Percentiles rank a stretch among this genome's conserved stretches.
Evolutionary conservation across 30 jellyfish, hydroid and myxozoan species (phyloP).

Genomic region (Turritopsis dohrnii): DNA sequence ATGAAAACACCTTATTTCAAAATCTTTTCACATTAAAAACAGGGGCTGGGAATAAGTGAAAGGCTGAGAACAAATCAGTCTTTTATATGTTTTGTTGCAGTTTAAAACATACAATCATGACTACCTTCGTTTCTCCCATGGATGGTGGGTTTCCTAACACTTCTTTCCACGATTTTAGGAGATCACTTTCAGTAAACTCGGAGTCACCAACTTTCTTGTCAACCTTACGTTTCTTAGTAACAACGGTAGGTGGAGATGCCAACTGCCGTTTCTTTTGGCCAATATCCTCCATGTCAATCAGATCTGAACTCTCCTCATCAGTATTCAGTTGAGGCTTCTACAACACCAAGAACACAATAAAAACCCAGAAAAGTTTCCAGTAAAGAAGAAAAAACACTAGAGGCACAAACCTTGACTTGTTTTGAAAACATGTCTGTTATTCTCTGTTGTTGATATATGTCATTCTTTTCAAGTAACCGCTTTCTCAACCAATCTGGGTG

Average conservation of each 20-base stretch:
- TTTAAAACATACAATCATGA: no score
- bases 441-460: slow-evolving; percentile 57
- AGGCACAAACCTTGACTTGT: slow-evolving; percentile 27
- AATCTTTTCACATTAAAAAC: no score
- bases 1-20: no score
- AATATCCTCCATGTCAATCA: slow-evolving; percentile 59
- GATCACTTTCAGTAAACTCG: slow-evolving; percentile 61
- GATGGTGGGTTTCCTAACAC: slow-evolving; percentile 80
- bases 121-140: slow-evolving; percentile 61
- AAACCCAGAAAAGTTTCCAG: no score
- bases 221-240: slow-evolving; percentile 52
- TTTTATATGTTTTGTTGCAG: neutral
- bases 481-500: slow-evolving; percentile 95
- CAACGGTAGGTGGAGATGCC: slow-evolving; percentile 49
- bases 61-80: no score
- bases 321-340: neutral
- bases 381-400: neutral
- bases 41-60: no score
- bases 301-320: neutral
- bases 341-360: neutral
- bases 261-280: slow-evolving; percentile 47
- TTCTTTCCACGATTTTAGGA: slow-evolving; percentile 66
- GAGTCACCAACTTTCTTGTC: slow-evolving; percentile 47
- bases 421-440: slow-evolving; percentile 81
- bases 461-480: slow-evolving; percentile 71